Conservation (phyloP, 2,888 invertebrate genomes). For the Campoplex capitator region DNA sequence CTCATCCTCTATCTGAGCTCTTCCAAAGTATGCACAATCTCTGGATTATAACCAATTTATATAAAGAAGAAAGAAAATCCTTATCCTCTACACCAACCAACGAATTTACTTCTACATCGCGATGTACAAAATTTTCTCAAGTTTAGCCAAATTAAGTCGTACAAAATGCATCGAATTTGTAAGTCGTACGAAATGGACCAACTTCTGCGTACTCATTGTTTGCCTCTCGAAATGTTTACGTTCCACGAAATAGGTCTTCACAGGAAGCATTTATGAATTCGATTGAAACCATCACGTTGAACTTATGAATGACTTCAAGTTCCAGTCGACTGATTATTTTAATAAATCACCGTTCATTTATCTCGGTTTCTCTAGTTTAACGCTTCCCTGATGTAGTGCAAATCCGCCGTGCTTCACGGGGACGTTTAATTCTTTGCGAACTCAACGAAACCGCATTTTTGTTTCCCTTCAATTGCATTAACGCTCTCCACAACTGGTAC, state of each 20-base stretch:
- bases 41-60: conserved; percentile 58
- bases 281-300: neutral
- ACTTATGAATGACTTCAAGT: neutral
- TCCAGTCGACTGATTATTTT: neutral
- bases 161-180: neutral
- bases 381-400: neutral
- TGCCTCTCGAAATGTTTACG: neutral
- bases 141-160: conserved; percentile 29
- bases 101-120: conserved; percentile 19
- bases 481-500: conserved; percentile 28
- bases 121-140: neutral
- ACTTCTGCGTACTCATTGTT: neutral
- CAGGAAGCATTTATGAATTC: neutral
- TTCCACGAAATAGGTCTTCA: neutral
- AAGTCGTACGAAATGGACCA: neutral
- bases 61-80: conserved; percentile 34
- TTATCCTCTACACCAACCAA: conserved; percentile 5
- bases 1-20: conserved; percentile 48
- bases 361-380: neutral
- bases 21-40: conserved; percentile 57
- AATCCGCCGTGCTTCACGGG: neutral
- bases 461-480: conserved; percentile 36
- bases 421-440: conserved; percentile 35
- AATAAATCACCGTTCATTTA: conserved; percentile 4
- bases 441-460: conserved; percentile 41